Evolutionary conservation across 1,140 invertebrate species (phyloP).

Genomic region (Trigoniulus corallinus): DNA sequence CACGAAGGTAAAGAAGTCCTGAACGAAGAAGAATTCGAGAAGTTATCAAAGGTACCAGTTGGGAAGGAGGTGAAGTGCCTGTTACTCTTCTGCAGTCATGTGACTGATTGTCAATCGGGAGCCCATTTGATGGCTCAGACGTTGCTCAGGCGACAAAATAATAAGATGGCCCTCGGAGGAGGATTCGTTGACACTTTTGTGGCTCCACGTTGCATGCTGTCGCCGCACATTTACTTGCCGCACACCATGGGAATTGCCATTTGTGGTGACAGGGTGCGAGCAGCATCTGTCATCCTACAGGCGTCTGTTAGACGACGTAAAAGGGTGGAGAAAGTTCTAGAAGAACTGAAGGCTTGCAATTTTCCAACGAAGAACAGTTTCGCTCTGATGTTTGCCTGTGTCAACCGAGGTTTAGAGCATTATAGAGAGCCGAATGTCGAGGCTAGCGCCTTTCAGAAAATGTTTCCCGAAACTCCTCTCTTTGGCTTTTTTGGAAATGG

Average conservation of each 20-base stretch:
- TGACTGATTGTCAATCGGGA: neutral
- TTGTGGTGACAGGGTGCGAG: slow-evolving; percentile 19
- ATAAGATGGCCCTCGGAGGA: slow-evolving; percentile 20
- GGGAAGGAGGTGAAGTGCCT: slow-evolving; percentile 6
- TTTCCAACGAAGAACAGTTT: slow-evolving; percentile 25
- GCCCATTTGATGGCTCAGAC: neutral
- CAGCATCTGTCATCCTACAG: slow-evolving; percentile 21
- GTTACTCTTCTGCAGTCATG: slow-evolving; percentile 6
- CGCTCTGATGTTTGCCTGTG: slow-evolving; percentile 42
- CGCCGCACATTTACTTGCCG: slow-evolving; percentile 1
- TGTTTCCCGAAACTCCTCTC: slow-evolving; percentile 38
- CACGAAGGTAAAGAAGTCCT: neutral
- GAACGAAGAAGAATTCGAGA: neutral
- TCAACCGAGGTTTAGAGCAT: slow-evolving; percentile 28
- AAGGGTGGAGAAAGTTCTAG: slow-evolving; percentile 17
- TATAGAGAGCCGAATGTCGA: slow-evolving; percentile 32
- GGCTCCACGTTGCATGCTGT: slow-evolving; percentile 2
- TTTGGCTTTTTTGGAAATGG: slow-evolving; percentile 41
- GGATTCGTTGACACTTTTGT: slow-evolving; percentile 13
- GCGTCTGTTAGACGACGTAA: slow-evolving; percentile 13
- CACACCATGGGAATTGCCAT: slow-evolving; percentile 18
- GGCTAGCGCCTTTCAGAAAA: slow-evolving; percentile 33
- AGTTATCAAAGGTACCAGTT: slow-evolving; percentile 3
- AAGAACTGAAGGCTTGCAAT: slow-evolving; percentile 21
- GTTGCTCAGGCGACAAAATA: slow-evolving; percentile 11